phyloP scores from a whole-genome alignment of 2,113 vertebrate species.

The Triplophysa rosa region DNA sequence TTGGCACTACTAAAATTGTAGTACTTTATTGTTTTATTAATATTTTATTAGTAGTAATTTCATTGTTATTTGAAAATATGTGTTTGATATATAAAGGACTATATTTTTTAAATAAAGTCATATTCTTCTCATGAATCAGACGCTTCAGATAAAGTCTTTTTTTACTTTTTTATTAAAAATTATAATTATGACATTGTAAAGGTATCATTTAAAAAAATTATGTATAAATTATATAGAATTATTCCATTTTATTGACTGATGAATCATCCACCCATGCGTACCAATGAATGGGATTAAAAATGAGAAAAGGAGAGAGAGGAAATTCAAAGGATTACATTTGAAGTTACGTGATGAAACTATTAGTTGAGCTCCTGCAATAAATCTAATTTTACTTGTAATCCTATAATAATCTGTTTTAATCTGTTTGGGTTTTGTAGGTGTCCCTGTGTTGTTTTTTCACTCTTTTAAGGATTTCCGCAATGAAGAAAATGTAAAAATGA shows the following conservation, averaged over 20 bases:
- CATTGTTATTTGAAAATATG: no score
- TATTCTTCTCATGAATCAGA: no score
- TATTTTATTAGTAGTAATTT: no score
- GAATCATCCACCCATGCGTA: slow-evolving; percentile 4
- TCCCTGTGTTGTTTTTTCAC: slow-evolving; percentile 45
- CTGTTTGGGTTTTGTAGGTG: slow-evolving; percentile 66
- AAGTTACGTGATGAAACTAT: slow-evolving; percentile 63
- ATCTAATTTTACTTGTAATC: slow-evolving; percentile 66
- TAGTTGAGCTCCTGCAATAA: slow-evolving; percentile 54
- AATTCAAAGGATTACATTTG: slow-evolving; percentile 61
- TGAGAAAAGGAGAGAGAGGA: slow-evolving; percentile 32
- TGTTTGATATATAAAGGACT: no score
- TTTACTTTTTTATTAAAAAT: not conserved
- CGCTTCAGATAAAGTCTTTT: no score
- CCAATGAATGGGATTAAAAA: slow-evolving; percentile 36
- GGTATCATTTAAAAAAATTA: not conserved
- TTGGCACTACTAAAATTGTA: no score
- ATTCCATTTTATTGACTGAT: not conserved
- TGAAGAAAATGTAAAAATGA: not conserved
- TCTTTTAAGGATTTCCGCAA: not conserved
- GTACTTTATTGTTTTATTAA: no score
- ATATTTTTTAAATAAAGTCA: no score
- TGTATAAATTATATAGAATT: not conserved
- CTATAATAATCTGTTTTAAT: slow-evolving; percentile 64
- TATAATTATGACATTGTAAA: not conserved